Conservation (phyloP, 2,113 vertebrate species). For the Meriones unguiculatus region DNA sequence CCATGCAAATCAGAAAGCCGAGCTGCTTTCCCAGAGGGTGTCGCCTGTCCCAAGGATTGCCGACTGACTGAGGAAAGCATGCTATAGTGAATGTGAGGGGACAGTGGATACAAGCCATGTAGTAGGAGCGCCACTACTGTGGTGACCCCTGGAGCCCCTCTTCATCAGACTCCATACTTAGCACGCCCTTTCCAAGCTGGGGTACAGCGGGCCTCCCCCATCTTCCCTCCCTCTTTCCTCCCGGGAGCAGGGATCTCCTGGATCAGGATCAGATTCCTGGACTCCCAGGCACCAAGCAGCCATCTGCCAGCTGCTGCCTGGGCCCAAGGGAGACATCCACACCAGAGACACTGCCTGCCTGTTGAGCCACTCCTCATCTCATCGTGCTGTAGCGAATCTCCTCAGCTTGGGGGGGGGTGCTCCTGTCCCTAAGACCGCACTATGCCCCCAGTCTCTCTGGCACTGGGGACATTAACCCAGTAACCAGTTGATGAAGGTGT, state of each 20-base stretch:
- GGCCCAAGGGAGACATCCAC: slow-evolving; percentile 70
- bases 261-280: slow-evolving; percentile 78
- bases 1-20: slow-evolving; percentile 3
- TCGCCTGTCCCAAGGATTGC: background rate
- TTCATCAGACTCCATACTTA: background rate
- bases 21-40: background rate
- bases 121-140: background rate
- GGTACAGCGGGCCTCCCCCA: background rate
- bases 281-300: slow-evolving; percentile 68
- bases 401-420: background rate
- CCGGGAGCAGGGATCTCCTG: slow-evolving; percentile 51
- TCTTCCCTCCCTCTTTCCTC: slow-evolving; percentile 19
- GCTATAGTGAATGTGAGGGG: background rate
- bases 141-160: background rate
- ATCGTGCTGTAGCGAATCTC: background rate
- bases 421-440: background rate
- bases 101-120: background rate
- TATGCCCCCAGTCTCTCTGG: background rate
- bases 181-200: background rate
- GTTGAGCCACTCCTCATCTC: background rate
- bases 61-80: background rate
- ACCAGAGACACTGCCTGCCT: background rate
- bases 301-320: slow-evolving; percentile 74
- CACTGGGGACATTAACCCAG: background rate
- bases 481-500: background rate